A percentile compares a stretch with the other conserved stretches of the same genome.
Evolutionary conservation across 2,113 vertebrate genomes (phyloP).

Genomic region (Trichechus manatus): DNA sequence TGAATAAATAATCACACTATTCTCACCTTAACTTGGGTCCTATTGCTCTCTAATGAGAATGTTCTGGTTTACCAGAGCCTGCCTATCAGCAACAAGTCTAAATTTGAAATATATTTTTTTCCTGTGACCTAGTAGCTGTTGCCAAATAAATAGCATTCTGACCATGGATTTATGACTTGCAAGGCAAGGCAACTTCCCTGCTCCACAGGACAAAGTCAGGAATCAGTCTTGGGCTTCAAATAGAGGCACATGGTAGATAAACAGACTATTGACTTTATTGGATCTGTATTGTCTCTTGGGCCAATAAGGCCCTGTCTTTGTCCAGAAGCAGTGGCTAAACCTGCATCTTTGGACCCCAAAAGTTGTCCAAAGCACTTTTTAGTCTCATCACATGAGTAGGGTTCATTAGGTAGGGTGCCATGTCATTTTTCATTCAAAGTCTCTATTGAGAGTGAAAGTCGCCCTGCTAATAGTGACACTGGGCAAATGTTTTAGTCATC

Average conservation of each 20-base stretch:
- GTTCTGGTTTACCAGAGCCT: not conserved
- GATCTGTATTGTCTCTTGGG: not conserved
- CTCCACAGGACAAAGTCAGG: not conserved
- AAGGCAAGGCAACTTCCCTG: not conserved
- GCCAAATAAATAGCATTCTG: not conserved
- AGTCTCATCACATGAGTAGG: not conserved
- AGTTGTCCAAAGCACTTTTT: accelerated
- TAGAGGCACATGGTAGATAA: not conserved
- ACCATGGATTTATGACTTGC: not conserved
- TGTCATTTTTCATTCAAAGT: not conserved
- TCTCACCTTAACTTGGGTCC: not conserved
- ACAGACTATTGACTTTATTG: not conserved
- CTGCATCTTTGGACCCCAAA: not conserved
- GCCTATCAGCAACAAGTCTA: not conserved
- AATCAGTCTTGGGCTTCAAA: not conserved
- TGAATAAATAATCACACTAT: not conserved
- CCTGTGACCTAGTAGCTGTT: not conserved
- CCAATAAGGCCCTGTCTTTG: not conserved
- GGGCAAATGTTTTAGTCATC: no score
- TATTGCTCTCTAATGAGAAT: constrained; percentile 5
- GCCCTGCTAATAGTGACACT: not conserved
- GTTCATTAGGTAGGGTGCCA: not conserved
- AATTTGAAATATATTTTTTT: not conserved
- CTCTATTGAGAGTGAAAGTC: not conserved
- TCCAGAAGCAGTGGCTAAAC: not conserved